Evolutionary conservation across 2,888 invertebrate species (phyloP), one percentile per base, ranked within the genome.

Genomic region (Meiosimyza platycephala): DNA sequence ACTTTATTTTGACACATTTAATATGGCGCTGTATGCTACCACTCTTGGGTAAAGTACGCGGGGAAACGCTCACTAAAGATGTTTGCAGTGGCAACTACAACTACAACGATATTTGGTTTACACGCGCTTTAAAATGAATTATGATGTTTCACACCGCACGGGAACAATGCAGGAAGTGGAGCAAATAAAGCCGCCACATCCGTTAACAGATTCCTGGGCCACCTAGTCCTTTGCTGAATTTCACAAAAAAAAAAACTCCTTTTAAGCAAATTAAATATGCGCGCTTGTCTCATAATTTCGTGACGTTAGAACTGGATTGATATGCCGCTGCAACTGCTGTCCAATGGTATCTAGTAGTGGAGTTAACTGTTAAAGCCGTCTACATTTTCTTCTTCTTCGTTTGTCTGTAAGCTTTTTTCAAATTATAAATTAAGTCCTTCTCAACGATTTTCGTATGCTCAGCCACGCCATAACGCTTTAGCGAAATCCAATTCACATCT

Each of bases 61-160:
- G 40, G 65, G 40, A 40, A 40, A 7, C 40, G 9, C 40, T 40
- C 40, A 9, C 40, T 9, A 40, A 40, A 40, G 9, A 40, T 40
- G 60, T 60, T 33, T 40, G n/a, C 3, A 12, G 33, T 7, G 40
- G n/a, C 13, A 28, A 28, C 15, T 9, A 52, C 54, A 40, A 47
- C n/a, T 16, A 48, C 47, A 54, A 66, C 57, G 18, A 67, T 9
- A 40, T 40, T 18, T 67, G 67, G 55, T 40, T 48, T 59, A 28
- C 68, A 59, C n/a, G 68, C 68, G 18, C 59, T 59, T 28, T 60
- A 60, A 51, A 60, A 69, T 69, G 69, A 69, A n/a, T 69, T 50
- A 69, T 60, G 69, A 62, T 59, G 60, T 51, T 16, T 18, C 67
- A 47, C 67, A 13, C 15, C 55, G 18, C 22, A 16, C 68, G 22